Evolutionary conservation across 2,888 invertebrate species (phyloP).

Genomic region (Anoncus sp.): DNA sequence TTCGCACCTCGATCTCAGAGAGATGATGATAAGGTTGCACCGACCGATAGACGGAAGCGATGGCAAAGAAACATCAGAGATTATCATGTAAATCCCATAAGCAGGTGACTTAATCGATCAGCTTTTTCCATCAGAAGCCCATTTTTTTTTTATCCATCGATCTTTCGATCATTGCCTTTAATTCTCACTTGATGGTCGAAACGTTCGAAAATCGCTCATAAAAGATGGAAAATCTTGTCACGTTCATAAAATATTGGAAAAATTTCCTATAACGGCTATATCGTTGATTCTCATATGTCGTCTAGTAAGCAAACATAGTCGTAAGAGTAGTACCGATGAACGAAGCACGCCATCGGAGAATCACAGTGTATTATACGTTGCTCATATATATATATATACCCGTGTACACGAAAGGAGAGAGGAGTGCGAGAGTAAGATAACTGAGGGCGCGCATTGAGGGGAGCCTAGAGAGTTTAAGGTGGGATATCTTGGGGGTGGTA

Average conservation of each 20-base stretch:
- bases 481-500: conserved; percentile 57
- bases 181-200: background rate
- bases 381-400: background rate
- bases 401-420: conserved; percentile 2
- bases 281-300: conserved; percentile 41
- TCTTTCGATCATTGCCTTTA: background rate
- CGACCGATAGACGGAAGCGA: conserved; percentile 32
- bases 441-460: conserved; percentile 51
- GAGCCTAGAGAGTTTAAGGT: conserved; percentile 56
- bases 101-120: conserved; percentile 17
- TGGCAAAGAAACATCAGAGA: conserved; percentile 17
- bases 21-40: conserved; percentile 25
- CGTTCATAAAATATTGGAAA: too few species aligned
- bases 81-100: conserved; percentile 12
- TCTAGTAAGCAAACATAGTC: conserved; percentile 45
- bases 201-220: too few species aligned
- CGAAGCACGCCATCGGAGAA: conserved; percentile 16
- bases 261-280: conserved; percentile 63
- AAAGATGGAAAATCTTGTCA: background rate
- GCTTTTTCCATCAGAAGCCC: background rate
- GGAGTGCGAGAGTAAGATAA: conserved; percentile 53
- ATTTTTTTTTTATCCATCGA: background rate
- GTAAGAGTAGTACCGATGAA: conserved; percentile 40
- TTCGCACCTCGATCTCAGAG: conserved; percentile 25
- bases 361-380: conserved; percentile 38